phyloP scores from a whole-genome alignment of 1,140 invertebrate genomes.

The Tetragnatha versicolor region DNA sequence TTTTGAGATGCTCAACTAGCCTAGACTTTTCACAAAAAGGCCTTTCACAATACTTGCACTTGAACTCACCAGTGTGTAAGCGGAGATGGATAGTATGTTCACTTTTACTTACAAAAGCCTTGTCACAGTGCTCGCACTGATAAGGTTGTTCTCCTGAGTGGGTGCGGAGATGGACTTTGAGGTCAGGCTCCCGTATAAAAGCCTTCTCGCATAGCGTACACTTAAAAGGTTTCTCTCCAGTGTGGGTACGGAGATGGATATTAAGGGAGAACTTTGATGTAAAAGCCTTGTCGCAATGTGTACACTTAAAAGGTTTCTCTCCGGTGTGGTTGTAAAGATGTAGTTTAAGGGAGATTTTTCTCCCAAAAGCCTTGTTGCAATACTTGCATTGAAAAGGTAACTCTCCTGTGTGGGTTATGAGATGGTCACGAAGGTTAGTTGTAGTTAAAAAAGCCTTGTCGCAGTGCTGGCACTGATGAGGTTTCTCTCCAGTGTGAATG shows the following conservation, averaged over 20 bases:
- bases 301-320: neutral
- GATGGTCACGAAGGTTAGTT: neutral
- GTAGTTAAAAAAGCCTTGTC: neutral
- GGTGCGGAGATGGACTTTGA: slow-evolving; percentile 58
- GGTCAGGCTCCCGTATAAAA: slow-evolving; percentile 62
- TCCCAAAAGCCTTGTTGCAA: neutral
- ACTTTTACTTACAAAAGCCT: neutral
- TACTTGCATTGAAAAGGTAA: neutral
- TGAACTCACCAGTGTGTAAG: too few relatives aligned
- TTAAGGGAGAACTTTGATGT: slow-evolving; percentile 48
- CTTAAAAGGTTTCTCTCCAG: slow-evolving; percentile 82
- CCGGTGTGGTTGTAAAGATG: neutral
- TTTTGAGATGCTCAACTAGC: too few relatives aligned
- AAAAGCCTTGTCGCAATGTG: neutral
- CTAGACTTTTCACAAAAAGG: too few relatives aligned
- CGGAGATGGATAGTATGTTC: neutral
- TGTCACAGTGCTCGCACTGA: slow-evolving; percentile 63
- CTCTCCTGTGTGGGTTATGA: neutral
- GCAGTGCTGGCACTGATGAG: slow-evolving; percentile 89
- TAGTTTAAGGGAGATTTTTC: neutral
- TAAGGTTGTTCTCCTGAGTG: slow-evolving; percentile 68
- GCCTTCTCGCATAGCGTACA: slow-evolving; percentile 77
- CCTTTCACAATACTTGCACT: too few relatives aligned
- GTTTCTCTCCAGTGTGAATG: slow-evolving; percentile 93
- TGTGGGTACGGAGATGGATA: slow-evolving; percentile 57